Evolutionary conservation across 2,113 vertebrate species (phyloP), one percentile per base, ranked within the genome.

Genomic region (Typhlomys cinereus): DNA sequence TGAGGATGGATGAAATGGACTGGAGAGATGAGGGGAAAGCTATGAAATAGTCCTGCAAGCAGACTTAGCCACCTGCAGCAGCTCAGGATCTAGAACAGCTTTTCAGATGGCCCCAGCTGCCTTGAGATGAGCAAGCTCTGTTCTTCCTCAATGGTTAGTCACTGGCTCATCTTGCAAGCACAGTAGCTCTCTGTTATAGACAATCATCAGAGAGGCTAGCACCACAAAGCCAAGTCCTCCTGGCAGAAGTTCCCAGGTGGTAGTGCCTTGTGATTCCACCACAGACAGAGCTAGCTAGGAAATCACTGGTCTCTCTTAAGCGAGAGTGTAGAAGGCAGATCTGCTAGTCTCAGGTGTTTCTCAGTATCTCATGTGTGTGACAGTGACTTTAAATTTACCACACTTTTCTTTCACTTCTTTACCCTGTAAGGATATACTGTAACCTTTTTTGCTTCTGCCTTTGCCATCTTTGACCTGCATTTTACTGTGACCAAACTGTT

Each of bases 401-500:
- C 31, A 15, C 25, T 76, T 67, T 84, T 50, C 34, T 64, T 78
- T 12, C 54, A n/a, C 64, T 73, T 89, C 44, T 4, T 73, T 69
- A 85, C 17, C 50, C 34, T 74, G 31, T 75, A 2, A 11, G 81
- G 4, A 85, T 92, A 89, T 41, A 27, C 39, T 34, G 12, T 23
- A 17, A 15, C 14, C 36, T 36, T 82, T 17, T 20, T 91, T 54
- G 7, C 69, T 71, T 85, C 87, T 91, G 84, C 69, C 27, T 66
- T 75, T 14, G 1, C 64, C 64, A 76, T 95, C 93, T 76, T 93
- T 23, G 17, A 79, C 90, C 3, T 6, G 52, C 93, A 88, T 94
- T 93, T 92, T 94, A 83, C 85, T 93, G 81, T 89, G 84, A 64
- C 52, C n/a, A 95, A 76, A 61, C 93, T 96, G 96, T 94, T 95